Percentiles rank a stretch among this genome's conserved stretches.
phyloP scores from a whole-genome alignment of 2,797 vertebrate species.

The Ptychadena robeensis region DNA sequence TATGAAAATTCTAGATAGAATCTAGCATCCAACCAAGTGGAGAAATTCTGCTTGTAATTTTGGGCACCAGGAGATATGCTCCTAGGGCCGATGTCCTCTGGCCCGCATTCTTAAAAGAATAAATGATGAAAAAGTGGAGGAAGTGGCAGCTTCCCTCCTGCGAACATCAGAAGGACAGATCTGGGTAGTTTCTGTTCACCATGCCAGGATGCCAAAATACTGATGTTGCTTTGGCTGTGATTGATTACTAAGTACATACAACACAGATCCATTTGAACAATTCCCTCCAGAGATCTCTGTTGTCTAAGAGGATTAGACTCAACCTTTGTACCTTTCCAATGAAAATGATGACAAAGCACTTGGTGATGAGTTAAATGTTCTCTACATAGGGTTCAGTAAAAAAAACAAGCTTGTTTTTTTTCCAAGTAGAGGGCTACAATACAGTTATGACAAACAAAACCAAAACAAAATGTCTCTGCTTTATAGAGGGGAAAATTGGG shows the following conservation, averaged over 20 bases:
- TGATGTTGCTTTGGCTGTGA: slow-evolving; percentile 55
- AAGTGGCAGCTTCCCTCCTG: slow-evolving; percentile 43
- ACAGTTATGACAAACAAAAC: slow-evolving; percentile 19
- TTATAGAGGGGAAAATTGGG: not conserved
- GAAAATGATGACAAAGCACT: slow-evolving; percentile 61
- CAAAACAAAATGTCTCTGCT: not conserved
- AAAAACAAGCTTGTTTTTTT: slow-evolving; percentile 37
- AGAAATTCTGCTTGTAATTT: slow-evolving; percentile 20
- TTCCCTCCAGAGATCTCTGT: slow-evolving; percentile 57
- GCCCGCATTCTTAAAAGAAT: slow-evolving; percentile 46
- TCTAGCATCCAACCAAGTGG: slow-evolving; percentile 41
- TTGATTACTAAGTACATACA: slow-evolving; percentile 59
- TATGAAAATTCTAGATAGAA: not conserved
- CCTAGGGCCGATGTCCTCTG: slow-evolving; percentile 47
- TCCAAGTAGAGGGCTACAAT: slow-evolving; percentile 28
- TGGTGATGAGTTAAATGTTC: slow-evolving; percentile 56
- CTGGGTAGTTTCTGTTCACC: slow-evolving; percentile 45
- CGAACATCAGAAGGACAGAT: slow-evolving; percentile 53
- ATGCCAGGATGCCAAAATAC: slow-evolving; percentile 61
- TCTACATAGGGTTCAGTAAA: slow-evolving; percentile 41
- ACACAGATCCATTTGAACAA: slow-evolving; percentile 56
- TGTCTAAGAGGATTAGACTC: slow-evolving; percentile 60
- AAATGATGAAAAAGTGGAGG: slow-evolving; percentile 50
- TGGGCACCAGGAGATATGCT: slow-evolving; percentile 36
- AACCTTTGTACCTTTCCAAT: slow-evolving; percentile 60